Conservation (phyloP, 1,140 invertebrate species). For the Achatina immaculata region DNA sequence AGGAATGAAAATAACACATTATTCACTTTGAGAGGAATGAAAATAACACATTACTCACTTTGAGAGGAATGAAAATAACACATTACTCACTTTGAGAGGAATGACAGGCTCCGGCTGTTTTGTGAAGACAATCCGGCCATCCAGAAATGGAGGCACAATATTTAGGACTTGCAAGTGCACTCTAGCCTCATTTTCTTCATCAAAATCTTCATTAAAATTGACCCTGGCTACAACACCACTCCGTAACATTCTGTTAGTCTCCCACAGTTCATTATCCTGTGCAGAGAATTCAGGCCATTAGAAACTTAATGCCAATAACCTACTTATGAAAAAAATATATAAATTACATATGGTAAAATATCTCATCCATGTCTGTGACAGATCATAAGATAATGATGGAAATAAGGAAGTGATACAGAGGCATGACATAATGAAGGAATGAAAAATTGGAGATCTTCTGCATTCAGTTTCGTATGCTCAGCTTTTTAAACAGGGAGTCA, state of each 20-base stretch:
- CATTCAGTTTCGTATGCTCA: no score
- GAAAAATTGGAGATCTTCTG: no score
- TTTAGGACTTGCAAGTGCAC: conserved; percentile 98
- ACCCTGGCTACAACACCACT: conserved; percentile 93
- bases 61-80: no score
- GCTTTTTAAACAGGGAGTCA: no score
- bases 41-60: no score
- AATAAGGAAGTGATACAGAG: no score
- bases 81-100: conserved; percentile 80
- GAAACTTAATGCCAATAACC: background rate
- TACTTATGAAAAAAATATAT: background rate
- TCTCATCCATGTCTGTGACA: no score
- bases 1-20: no score
- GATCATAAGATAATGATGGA: no score
- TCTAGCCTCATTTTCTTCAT: conserved; percentile 89
- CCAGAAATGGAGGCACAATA: conserved; percentile 98
- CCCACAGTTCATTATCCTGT: conserved; percentile 97
- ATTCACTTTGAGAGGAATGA: no score
- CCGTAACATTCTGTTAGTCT: conserved; percentile 96
- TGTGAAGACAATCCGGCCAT: conserved; percentile 98
- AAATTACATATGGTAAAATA: no score
- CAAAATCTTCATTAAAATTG: conserved; percentile 92
- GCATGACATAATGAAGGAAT: no score
- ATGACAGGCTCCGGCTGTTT: conserved; percentile 98
- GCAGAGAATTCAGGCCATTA: conserved; percentile 1